Evolutionary conservation across 2,888 invertebrate genomes (phyloP), one percentile per base, ranked within the genome.

Genomic region (Heliconius ethilla): DNA sequence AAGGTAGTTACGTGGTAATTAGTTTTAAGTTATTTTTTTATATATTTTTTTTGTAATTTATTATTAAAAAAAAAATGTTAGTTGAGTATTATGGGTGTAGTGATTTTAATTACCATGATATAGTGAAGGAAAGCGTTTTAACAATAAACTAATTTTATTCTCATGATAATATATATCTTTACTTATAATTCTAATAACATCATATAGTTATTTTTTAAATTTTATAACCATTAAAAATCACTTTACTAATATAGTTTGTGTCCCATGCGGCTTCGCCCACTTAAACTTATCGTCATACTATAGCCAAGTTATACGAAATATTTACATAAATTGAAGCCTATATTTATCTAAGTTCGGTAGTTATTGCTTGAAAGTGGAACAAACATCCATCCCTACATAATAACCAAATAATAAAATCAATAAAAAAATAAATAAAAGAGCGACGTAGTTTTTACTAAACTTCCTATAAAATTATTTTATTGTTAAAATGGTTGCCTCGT

Each of bases 51-150:
- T 83, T 85, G 83, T 72, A 37, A 33, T 72, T 55, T 83, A 83
- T 82, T 83, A 81, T 83, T 85, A 82, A 72, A 33, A 59, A 55
- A 55, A 33, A 33, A 25, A 1, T 70, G n/a, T 59, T 72, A n/a
- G 55, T 72, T 72, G n/a, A 59, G 59, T 72, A 59, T 59, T 59
- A 72, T 33, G 33, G 25, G 80, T 82, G 83, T 82, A 80, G 85
- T 84, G 84, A 83, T 84, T 85, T 86, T 87, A 84, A 84, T 82
- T 82, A 83, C 33, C 55, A 33, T 59, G 33, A 11, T n/a, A 33
- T n/a, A 33, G 33, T 15, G 13, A 3, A 59, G 59, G 59, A 2
- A n/a, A 59, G n/a, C 33, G 5, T 33, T 72, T 55, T 59, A 37
- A 37, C 72, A 59, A 37, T 72, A 25, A 72, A 59, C 37, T 72